Base-by-base conservation (phyloP, 2,797 vertebrate species). In the Astyanax mexicanus region DNA sequence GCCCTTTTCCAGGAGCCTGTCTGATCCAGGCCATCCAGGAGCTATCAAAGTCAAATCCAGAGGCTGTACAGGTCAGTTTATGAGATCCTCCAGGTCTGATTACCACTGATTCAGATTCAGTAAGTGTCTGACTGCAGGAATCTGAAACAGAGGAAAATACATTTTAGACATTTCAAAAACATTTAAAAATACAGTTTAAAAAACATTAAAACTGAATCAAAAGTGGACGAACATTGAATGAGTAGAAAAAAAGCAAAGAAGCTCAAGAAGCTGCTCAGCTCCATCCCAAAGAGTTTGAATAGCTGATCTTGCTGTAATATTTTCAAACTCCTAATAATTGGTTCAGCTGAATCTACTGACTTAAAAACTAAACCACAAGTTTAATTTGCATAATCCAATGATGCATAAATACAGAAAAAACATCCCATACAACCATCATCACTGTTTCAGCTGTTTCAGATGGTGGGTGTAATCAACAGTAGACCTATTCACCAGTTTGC, bases 31-130 rank as follows among this genome's bases (percentile, higher is more conserved):
- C 51, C 69, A 76, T 67, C 19, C 38, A 60, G 17, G 13, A 52
- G n/a, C 17, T 4, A 52, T 29, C 15, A 40, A 79, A 57, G 38
- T 32, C 1, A 15, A 79, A 75, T 27, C 72, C 78, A 67, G 78
- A 80, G 0, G 49, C 61, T 51, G 73, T 76, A 45, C 76, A 82
- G 52, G 55, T 74, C 67, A 74, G 72, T 72, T n/a, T 81, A 52
- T 71, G 67, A 49, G 71, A 64, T 21, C 29, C 25, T 58, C 37
- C 62, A 72, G 77, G 77, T 71, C 27, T 66, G 12, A 67, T 25
- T 5, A 72, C 19, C 0, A 52, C 57, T 21, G 74, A 42, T 35
- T 78, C 61, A 45, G 69, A 71, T 21, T 72, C 11, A 21, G 44
- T 54, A 60, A 79, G 51, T 38, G 64, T 55, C 51, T 78, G 69